Evolutionary conservation across 2,797 vertebrate genomes (phyloP).

Genomic region (Hyperoplus lanceolatus): DNA sequence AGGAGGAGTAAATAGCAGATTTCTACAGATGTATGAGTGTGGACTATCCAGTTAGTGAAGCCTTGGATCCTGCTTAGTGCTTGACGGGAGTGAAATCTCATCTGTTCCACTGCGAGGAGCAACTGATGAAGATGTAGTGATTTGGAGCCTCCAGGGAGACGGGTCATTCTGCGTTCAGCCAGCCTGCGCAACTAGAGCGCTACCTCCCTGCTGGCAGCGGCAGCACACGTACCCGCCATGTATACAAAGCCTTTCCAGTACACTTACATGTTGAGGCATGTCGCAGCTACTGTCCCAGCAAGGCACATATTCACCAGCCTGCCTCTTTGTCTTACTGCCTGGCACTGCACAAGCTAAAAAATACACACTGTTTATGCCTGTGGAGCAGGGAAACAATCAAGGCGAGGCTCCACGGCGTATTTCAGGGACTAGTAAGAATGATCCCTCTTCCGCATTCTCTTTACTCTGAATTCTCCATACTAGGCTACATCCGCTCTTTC

Average conservation of each 20-base stretch:
- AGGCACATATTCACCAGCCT: constrained; percentile 45
- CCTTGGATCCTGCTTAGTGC: constrained; percentile 66
- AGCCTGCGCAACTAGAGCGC: constrained; percentile 63
- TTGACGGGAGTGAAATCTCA: constrained; percentile 80
- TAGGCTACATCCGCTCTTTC: constrained; percentile 58
- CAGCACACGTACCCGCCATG: constrained; percentile 24
- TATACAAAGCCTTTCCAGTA: constrained; percentile 50
- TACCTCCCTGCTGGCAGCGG: constrained; percentile 60
- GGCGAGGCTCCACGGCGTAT: constrained; percentile 18
- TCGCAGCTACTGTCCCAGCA: constrained; percentile 49
- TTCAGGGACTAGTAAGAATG: constrained; percentile 48
- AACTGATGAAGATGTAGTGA: constrained; percentile 87
- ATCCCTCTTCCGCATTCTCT: constrained; percentile 53
- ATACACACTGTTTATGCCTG: constrained; percentile 24
- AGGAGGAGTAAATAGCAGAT: constrained; percentile 44
- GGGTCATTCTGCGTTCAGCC: constrained; percentile 84
- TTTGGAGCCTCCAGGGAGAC: constrained; percentile 83
- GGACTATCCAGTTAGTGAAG: constrained; percentile 66
- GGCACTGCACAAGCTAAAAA: constrained; percentile 4
- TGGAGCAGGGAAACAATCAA: constrained; percentile 44
- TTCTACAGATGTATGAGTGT: constrained; percentile 65
- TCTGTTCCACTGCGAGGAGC: constrained; percentile 80
- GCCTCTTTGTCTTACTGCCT: constrained; percentile 49
- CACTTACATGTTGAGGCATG: constrained; percentile 67
- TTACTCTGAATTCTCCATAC: constrained; percentile 42